Base-by-base conservation (phyloP, 2,888 invertebrate species). In the Pherbina coryleti region DNA sequence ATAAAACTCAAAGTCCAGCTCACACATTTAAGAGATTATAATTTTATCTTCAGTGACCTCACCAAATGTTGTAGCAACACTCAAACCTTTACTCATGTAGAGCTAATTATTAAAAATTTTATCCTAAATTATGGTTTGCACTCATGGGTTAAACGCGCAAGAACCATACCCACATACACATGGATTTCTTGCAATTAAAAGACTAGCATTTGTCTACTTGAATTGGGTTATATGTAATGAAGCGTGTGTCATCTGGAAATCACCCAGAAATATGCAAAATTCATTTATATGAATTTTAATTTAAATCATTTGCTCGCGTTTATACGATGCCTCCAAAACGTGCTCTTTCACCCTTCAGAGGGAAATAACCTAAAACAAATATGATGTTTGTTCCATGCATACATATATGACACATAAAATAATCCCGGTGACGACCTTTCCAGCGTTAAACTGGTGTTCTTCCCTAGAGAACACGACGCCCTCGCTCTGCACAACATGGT, bases 31-130 rank as follows among this genome's bases (percentile, higher is more conserved):
- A 19, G 51, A 31, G 71, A 74, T 74, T 74, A 62, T 62, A 66
- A 53, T 80, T 76, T 80, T 82, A 82, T 82, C 81, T 82, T 19
- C 28, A 67, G 75, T 83, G 85, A 85, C 85, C 85, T 85, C 84
- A 81, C 85, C 85, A 84, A 85, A 85, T 84, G 83, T 82, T 82
- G 84, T 84, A 86, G 85, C 85, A 85, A 85, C 84, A 85, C 85
- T 80, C 84, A 84, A 80, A 82, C 83, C 82, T 80, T 74, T 76
- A 80, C 78, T 75, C 72, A 62, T 67, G 71, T 44, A 44, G 11
- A 44, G 44, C 44, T 44, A 44, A 44, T 44, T 44, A 11, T 44
- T 60, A 72, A 78, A 64, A 64, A 73, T 66, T 76, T 75, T 78
- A 80, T 79, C 55, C 79, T 77, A 62, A 81, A 78, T 79, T 79